Evolutionary conservation across 2,888 invertebrate genomes (phyloP).

Genomic region (Euzetes globulus): DNA sequence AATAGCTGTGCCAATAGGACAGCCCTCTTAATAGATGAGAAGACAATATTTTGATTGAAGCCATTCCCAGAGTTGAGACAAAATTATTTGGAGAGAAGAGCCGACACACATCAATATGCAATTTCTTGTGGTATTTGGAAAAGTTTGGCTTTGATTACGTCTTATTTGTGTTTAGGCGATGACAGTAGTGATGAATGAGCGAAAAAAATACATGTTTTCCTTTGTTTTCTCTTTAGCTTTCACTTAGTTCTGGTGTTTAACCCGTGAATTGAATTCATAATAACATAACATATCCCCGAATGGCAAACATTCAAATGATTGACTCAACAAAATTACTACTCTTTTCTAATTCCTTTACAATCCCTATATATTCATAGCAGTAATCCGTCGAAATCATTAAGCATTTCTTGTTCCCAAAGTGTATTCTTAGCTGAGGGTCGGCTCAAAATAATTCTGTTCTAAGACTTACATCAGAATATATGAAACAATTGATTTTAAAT

Average conservation of each 20-base stretch:
- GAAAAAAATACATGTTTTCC: neutral
- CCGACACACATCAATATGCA: neutral
- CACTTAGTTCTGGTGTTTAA: neutral
- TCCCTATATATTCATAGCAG: no score
- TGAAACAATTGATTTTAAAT: no score
- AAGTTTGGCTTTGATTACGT: neutral
- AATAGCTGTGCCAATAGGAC: neutral
- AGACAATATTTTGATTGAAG: neutral
- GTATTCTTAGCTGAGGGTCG: no score
- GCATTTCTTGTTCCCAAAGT: no score
- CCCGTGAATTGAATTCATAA: neutral
- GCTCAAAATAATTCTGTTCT: no score
- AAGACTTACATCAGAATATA: no score
- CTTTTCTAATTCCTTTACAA: neutral
- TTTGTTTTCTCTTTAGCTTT: neutral
- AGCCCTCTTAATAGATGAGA: neutral
- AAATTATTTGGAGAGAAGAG: neutral
- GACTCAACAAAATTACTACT: neutral
- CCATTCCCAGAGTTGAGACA: neutral
- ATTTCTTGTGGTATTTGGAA: neutral
- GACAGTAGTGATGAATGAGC: conserved; percentile 4
- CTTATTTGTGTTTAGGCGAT: neutral
- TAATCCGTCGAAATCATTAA: no score
- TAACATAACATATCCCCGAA: neutral
- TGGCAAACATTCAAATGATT: neutral